Conservation (phyloP, 1,140 invertebrate species). For the Lepidurus arcticus region DNA sequence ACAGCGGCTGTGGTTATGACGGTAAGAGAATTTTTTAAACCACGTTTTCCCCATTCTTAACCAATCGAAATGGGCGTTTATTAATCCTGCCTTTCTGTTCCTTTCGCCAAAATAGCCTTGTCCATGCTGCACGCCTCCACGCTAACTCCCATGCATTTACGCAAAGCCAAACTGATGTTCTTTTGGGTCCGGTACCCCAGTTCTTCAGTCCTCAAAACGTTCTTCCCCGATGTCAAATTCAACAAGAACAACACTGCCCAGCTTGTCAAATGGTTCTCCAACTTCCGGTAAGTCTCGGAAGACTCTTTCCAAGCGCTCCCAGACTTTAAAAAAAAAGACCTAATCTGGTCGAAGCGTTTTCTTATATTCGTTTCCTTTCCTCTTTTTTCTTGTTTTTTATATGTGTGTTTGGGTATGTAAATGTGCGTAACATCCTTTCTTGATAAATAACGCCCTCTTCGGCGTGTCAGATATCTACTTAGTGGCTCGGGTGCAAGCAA, state of each 20-base stretch:
- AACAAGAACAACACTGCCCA: constrained; percentile 99
- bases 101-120: neutral
- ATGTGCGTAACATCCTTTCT: constrained; percentile 22
- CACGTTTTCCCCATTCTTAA: neutral
- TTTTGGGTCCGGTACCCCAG: constrained; percentile 99
- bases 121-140: constrained; percentile 71
- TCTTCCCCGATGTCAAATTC: constrained; percentile 99
- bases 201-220: constrained; percentile 97
- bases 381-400: constrained; percentile 25
- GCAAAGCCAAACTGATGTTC: constrained; percentile 99
- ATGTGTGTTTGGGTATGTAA: neutral
- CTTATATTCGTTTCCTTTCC: constrained; percentile 35
- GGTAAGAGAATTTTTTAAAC: neutral
- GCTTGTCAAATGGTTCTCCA: constrained; percentile 99
- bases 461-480: constrained; percentile 18
- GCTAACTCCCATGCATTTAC: constrained; percentile 97
- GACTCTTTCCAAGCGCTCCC: neutral
- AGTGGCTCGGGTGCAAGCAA: constrained; percentile 2
- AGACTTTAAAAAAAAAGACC: constrained; percentile 8
- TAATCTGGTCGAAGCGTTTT: too few species aligned
- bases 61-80: neutral
- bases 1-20: constrained; percentile 26
- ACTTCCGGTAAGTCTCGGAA: constrained; percentile 81
- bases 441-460: constrained; percentile 24
- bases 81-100: neutral